A percentile compares a stretch with the other conserved stretches of the same genome.
phyloP scores from a whole-genome alignment of 2,888 invertebrate species.

The Marasmarcha lunaedactyla region DNA sequence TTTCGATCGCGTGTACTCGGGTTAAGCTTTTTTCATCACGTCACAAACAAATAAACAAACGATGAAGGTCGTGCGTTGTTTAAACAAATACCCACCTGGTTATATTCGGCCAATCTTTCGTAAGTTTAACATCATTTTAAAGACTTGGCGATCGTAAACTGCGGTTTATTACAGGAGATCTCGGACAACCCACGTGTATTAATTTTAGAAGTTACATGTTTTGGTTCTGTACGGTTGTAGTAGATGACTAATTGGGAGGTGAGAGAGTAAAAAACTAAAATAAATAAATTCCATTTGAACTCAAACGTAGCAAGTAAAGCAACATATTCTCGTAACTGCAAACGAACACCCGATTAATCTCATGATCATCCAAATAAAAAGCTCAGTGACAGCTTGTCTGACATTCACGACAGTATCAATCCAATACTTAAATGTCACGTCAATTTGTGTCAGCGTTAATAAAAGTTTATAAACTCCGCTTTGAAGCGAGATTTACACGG shows the following conservation, averaged over 20 bases:
- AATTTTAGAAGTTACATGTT: constrained; percentile 42
- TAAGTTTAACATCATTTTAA: neutral
- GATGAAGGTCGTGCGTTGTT: constrained; percentile 39
- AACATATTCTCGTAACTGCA: no score
- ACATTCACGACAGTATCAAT: neutral
- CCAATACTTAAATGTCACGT: constrained; percentile 23
- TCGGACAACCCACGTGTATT: constrained; percentile 32
- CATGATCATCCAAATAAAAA: no score
- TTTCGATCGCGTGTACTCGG: no score
- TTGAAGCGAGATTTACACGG: no score
- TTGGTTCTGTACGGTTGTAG: neutral
- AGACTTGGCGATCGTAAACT: constrained; percentile 35
- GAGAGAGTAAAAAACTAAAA: no score
- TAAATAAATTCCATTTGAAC: no score
- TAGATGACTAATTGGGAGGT: no score
- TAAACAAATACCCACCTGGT: constrained; percentile 10
- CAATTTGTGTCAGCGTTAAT: constrained; percentile 31
- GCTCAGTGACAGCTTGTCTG: no score
- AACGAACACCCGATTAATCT: no score
- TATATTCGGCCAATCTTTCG: neutral
- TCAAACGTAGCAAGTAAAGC: no score
- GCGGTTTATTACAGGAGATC: constrained; percentile 47
- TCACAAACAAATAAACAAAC: constrained; percentile 38
- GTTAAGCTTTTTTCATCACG: constrained; percentile 31
- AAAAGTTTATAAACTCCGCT: constrained; percentile 15